Percentiles rank a stretch among this genome's conserved stretches.
Evolutionary conservation across 2,113 vertebrate genomes (phyloP).

Genomic region (Clarias gariepinus): DNA sequence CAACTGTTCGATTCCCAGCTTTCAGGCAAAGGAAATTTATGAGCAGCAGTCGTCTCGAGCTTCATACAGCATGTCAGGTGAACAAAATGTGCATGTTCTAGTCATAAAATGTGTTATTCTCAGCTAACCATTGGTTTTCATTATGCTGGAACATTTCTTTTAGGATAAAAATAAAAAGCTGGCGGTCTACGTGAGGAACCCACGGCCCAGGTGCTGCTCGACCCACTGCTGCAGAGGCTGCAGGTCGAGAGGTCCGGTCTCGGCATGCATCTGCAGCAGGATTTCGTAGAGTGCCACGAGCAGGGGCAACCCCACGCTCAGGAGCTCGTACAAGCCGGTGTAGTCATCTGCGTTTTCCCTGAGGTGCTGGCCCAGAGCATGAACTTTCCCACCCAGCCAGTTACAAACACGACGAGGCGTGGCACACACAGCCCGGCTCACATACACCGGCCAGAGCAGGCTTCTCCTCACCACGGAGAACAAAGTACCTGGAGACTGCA

Average conservation of each 20-base stretch:
- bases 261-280: slow-evolving; percentile 81
- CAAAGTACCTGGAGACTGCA: slow-evolving; percentile 89
- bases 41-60: slow-evolving; percentile 2
- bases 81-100: slow-evolving; percentile 22
- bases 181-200: slow-evolving; percentile 59
- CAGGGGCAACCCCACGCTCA: slow-evolving; percentile 88
- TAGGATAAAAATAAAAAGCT: not conserved
- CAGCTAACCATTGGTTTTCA: slow-evolving; percentile 10
- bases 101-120: not conserved
- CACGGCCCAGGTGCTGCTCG: slow-evolving; percentile 72
- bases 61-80: slow-evolving; percentile 29
- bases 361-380: slow-evolving; percentile 76
- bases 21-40: slow-evolving; percentile 15
- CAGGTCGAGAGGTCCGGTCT: slow-evolving; percentile 75
- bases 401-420: slow-evolving; percentile 78
- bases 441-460: slow-evolving; percentile 83
- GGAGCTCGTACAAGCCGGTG: slow-evolving; percentile 85
- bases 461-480: slow-evolving; percentile 79
- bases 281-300: slow-evolving; percentile 85
- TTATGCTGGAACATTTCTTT: not conserved
- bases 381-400: slow-evolving; percentile 75
- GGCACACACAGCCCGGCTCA: slow-evolving; percentile 79
- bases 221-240: slow-evolving; percentile 75
- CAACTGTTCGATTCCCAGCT: slow-evolving; percentile 19
- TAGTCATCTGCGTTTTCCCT: slow-evolving; percentile 89